Percentiles rank a stretch among this genome's conserved stretches.
phyloP scores from a whole-genome alignment of 2,888 invertebrate species.

The Gibbula magus region DNA sequence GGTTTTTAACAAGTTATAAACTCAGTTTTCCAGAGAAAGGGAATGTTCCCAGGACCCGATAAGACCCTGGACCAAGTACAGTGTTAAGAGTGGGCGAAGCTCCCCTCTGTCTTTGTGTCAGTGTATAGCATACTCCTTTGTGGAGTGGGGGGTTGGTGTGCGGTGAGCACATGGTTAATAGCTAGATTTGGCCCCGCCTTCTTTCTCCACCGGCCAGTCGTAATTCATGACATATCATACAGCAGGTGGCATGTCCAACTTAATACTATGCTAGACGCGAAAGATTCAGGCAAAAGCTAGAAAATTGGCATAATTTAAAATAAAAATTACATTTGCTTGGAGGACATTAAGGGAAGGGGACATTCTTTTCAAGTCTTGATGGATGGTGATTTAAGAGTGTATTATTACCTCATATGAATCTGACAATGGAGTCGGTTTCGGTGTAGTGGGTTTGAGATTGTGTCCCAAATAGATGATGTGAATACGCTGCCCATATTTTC shows the following conservation, averaged over 20 bases:
- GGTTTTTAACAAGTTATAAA: too few species aligned
- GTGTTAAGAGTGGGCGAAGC: too few species aligned
- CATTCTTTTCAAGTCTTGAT: conserved; percentile 4
- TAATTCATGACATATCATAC: neutral
- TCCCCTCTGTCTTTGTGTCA: neutral
- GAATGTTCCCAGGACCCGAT: neutral
- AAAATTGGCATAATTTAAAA: conserved; percentile 5
- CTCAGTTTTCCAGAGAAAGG: neutral
- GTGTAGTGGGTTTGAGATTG: too few species aligned
- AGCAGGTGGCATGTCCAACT: neutral
- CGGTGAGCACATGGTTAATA: neutral
- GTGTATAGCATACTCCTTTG: neutral
- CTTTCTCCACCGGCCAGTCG: neutral
- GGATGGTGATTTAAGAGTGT: neutral
- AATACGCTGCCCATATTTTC: too few species aligned
- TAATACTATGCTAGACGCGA: too few species aligned
- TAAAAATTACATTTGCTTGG: neutral
- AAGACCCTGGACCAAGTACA: neutral
- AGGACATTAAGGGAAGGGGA: neutral
- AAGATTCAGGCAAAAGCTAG: neutral
- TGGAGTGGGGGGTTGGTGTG: neutral
- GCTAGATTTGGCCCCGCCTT: neutral
- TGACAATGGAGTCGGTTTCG: too few species aligned
- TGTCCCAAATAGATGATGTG: too few species aligned
- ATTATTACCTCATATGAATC: neutral